Base-by-base conservation (phyloP, 2,113 vertebrate genomes). In the Elachura formosa region DNA sequence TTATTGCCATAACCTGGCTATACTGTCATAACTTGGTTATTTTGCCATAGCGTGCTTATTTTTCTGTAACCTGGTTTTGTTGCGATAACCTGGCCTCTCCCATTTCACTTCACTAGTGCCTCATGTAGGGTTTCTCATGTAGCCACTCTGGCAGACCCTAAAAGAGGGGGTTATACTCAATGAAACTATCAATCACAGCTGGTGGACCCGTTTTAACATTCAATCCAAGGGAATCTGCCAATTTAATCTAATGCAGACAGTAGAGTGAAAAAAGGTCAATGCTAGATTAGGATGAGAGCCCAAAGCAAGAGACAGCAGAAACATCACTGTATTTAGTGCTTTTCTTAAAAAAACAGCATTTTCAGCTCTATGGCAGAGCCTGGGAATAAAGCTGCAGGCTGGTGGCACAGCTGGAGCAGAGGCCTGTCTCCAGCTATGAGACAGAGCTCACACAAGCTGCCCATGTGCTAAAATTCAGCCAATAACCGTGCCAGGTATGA, bases 401-500 rank as follows among this genome's bases (percentile, higher is more conserved):
- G 11, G 33, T 51, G 48, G 55, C 19, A 54, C 46, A 36, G 14
- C 49, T 12, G 7, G 49, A 40, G 40, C 54, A 51, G 2, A 3
- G 14, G 18, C 17, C 52, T n/a, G 22, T 31, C 20, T 18, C 74
- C 64, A 76, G 74, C 21, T 49, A 12, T 24, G 72, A 13, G 1
- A 5, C 8, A 54, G 78, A 58, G 36, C 5, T 77, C 63, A 36
- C 18, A 9, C 19, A 77, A 56, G 19, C 22, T 28, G 41, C 34
- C 46, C 3, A 18, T 8, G 22, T 15, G 28, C 61, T 4, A 29
- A 48, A 81, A 41, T 5, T n/a, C 69, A 71, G 13, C 33, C 72
- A 8, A 6, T 9, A 62, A 29, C 48, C 7, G 1, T 0, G 13
- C 15, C 10, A 18, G 28, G 9, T 46, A 14, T 7, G 20, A 61